These are phyloP conservation scores for Fregata magnificens DNA, from an alignment of 2,113 vertebrate species.

Conservation along the genomic window DNA sequence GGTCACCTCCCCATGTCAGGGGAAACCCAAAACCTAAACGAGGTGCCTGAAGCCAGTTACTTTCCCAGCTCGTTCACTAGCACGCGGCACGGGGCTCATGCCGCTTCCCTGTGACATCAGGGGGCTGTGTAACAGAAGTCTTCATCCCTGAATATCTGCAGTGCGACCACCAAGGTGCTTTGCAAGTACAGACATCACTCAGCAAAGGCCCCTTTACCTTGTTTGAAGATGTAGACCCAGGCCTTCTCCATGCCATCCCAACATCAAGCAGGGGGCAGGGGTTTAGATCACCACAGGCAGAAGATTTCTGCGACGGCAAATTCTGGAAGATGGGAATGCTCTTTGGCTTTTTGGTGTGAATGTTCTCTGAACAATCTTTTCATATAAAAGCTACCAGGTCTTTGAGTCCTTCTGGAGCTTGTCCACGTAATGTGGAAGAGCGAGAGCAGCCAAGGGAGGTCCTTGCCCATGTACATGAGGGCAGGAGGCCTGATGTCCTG, in stretches of 20 bases:
- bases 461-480: rapidly evolving
- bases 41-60: background rate
- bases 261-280: rapidly evolving
- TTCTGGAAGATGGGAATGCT: rapidly evolving
- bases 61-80: rapidly evolving
- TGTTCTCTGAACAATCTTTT: background rate
- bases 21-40: background rate
- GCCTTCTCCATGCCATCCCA: rapidly evolving
- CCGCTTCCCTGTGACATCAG: rapidly evolving
- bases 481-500: background rate
- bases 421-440: rapidly evolving
- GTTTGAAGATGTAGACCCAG: too few relatives aligned
- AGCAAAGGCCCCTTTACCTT: background rate
- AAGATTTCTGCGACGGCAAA: background rate
- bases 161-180: background rate
- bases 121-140: rapidly evolving
- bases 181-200: background rate
- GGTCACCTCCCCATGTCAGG: background rate
- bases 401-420: background rate
- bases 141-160: background rate
- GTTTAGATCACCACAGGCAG: background rate
- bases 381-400: background rate
- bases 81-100: background rate
- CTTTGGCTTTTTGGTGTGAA: background rate
- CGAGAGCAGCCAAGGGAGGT: background rate